Conservation (phyloP, 2,888 invertebrate species). For the Ariolimax columbianus region DNA sequence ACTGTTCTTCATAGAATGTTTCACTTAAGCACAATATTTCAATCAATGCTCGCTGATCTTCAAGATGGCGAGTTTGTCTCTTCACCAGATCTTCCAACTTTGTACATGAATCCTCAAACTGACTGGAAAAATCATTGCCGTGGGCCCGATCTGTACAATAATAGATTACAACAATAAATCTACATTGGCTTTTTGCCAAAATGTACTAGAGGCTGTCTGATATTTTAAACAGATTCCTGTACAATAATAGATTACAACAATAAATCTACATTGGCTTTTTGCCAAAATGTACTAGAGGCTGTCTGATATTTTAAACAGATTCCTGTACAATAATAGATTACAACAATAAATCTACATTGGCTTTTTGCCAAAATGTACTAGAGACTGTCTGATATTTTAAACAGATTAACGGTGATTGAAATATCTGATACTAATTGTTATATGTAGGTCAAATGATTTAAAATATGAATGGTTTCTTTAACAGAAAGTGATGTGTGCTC, state of each 20-base stretch:
- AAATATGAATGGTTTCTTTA: too few species aligned
- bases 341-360: background rate
- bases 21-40: conserved; percentile 88
- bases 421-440: too few species aligned
- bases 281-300: background rate
- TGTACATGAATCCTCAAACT: conserved; percentile 88
- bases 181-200: background rate
- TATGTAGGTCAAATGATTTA: background rate
- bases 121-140: conserved; percentile 91
- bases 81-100: conserved; percentile 89
- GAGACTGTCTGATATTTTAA: too few species aligned
- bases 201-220: too few species aligned
- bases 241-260: conserved; percentile 20
- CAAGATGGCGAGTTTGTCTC: conserved; percentile 88
- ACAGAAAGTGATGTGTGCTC: too few species aligned
- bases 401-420: too few species aligned
- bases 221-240: conserved; percentile 80
- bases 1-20: conserved; percentile 92
- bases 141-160: conserved; percentile 85
- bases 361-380: background rate
- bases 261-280: background rate
- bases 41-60: conserved; percentile 87
- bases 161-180: background rate
- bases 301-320: too few species aligned
- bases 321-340: conserved; percentile 79